Evolutionary conservation across 1,140 invertebrate genomes (phyloP), one percentile per base, ranked within the genome.

Genomic region (Ceratoteleas bidentatus): DNA sequence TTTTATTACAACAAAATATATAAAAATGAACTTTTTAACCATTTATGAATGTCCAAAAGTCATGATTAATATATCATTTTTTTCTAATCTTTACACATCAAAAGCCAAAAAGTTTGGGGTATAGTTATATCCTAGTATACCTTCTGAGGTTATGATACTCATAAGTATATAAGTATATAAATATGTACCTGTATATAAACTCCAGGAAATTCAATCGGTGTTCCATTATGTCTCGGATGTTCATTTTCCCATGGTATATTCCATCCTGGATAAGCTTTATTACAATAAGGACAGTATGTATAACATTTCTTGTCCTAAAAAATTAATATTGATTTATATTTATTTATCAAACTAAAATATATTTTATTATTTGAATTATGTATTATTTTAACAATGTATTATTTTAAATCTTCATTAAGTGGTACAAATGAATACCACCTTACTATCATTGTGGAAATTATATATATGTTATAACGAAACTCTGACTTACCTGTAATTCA

Each of bases 281-380:
- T 91, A 87, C 97, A 98, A 49, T 92, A 83, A 0, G 94, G 93
- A 85, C 96, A 98, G 89, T 95, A 97, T 14, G 96, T 94, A 89
- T 94, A 96, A 60, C 91, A 85, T 53, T 92, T 90, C 85, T 92
- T 87, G 80, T 91, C 89, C 93, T 94, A 60, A 87, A 64, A 73
- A 34, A 70, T 33, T 47, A 6, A 47, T 47, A 43, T 43, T 43
- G 1, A 6, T 6, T 2, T 2, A 10, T 43, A 43, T 9, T 43
- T 43, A 14, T 49, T 13, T 49, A 24, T 24, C 4, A 24, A 4
- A 24, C 1, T 24, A 4, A 50, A 16, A 16, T 16, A 50, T 45
- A 9, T 45, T 13, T 11, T 4, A 45, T 13, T 9, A 45, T 11
- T 36, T 36, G n/a, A 45, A 45, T 45, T 45, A 45, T 45, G n/a